Percentiles rank a stretch among this genome's conserved stretches.
phyloP scores from a whole-genome alignment of 2,888 invertebrate species.

The Thecocarcelia acutangulata region DNA sequence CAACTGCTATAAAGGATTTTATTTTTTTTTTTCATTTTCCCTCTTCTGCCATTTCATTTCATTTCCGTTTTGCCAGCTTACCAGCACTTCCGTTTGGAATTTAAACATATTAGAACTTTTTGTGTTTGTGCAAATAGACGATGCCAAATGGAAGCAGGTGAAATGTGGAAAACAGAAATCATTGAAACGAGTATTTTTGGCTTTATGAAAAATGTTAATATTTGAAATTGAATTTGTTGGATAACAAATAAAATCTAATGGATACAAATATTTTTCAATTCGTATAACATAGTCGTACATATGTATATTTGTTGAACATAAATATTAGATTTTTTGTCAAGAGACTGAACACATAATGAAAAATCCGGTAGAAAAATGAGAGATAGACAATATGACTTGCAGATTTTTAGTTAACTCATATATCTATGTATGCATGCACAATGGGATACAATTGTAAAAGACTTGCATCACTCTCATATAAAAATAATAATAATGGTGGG shows the following conservation, averaged over 20 bases:
- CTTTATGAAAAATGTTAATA: background rate
- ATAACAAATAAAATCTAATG: background rate
- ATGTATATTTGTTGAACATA: too few relatives aligned
- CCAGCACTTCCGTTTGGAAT: slow-evolving; percentile 59
- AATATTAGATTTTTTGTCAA: background rate
- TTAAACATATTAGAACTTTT: slow-evolving; percentile 31
- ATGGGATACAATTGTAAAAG: too few relatives aligned
- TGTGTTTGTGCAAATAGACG: too few relatives aligned
- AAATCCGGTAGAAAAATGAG: too few relatives aligned
- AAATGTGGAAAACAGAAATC: background rate
- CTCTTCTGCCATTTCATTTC: slow-evolving; percentile 43
- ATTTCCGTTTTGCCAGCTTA: slow-evolving; percentile 60
- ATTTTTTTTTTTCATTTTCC: background rate
- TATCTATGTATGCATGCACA: too few relatives aligned
- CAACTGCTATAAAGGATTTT: slow-evolving; percentile 10
- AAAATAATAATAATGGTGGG: too few relatives aligned
- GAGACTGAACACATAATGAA: background rate
- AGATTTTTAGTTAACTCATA: too few relatives aligned
- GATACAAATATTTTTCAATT: too few relatives aligned
- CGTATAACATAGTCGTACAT: too few relatives aligned
- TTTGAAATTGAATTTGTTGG: slow-evolving; percentile 14
- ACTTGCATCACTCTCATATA: too few relatives aligned
- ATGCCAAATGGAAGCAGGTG: background rate
- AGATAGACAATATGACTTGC: too few relatives aligned
- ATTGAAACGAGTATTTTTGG: background rate